phyloP scores from a whole-genome alignment of 2,113 vertebrate genomes.

The Megaleporinus macrocephalus region DNA sequence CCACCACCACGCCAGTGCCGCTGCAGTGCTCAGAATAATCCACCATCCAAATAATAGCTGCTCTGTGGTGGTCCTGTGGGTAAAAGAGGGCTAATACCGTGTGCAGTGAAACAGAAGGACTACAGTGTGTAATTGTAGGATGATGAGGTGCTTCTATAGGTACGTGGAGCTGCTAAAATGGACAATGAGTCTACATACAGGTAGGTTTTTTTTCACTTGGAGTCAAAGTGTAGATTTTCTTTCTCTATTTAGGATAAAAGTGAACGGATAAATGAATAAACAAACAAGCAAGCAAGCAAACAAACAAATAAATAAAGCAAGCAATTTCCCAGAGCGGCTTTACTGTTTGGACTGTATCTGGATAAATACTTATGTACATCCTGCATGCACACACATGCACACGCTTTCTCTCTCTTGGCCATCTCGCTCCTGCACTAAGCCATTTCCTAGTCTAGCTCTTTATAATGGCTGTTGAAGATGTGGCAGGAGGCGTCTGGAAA shows the following conservation, averaged over 20 bases:
- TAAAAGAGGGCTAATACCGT: too few species aligned
- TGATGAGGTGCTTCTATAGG: too few species aligned
- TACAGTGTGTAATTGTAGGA: too few species aligned
- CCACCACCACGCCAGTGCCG: too few species aligned
- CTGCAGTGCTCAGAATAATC: too few species aligned
- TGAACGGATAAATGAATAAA: background rate
- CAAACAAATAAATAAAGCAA: conserved; percentile 25
- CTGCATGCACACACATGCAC: background rate
- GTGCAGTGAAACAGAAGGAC: too few species aligned
- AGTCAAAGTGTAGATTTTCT: background rate
- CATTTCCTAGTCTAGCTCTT: conserved; percentile 21
- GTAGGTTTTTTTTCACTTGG: background rate
- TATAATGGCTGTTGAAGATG: conserved; percentile 60
- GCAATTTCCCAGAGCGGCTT: conserved; percentile 16
- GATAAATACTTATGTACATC: background rate
- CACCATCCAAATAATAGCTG: too few species aligned
- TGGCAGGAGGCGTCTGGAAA: conserved; percentile 58
- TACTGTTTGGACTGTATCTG: conserved; percentile 28
- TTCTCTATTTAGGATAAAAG: background rate
- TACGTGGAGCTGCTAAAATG: too few species aligned
- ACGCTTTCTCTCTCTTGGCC: background rate
- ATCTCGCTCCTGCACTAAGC: background rate
- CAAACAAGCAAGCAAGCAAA: conserved; percentile 29
- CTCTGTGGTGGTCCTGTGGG: too few species aligned
- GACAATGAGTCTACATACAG: too few species aligned